Evolutionary conservation across 2,113 vertebrate genomes (phyloP).

Genomic region (Macaca nemestrina): DNA sequence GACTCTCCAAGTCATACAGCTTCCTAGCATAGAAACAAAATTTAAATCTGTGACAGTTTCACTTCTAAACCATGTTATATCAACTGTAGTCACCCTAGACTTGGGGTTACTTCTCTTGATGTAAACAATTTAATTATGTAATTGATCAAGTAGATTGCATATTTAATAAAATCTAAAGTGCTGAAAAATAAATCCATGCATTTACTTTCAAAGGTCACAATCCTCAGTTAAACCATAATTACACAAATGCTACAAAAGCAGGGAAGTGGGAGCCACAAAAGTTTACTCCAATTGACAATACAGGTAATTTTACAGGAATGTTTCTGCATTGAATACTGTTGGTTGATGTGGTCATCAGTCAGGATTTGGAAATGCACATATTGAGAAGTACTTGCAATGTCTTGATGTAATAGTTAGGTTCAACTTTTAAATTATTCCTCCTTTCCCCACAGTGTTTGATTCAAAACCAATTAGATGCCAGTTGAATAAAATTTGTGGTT

Average conservation of each 20-base stretch:
- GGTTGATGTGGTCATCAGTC: no score
- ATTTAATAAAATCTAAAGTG: neutral
- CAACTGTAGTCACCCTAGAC: neutral
- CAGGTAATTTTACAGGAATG: neutral
- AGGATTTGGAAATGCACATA: neutral
- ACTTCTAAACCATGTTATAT: neutral
- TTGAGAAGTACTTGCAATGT: neutral
- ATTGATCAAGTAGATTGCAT: neutral
- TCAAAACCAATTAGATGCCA: neutral
- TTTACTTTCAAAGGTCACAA: no score
- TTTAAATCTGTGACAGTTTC: neutral
- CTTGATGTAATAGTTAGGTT: neutral
- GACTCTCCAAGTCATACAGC: neutral
- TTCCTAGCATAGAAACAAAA: neutral
- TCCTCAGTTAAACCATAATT: neutral
- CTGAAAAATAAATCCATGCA: neutral
- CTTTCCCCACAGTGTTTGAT: neutral
- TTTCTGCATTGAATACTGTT: neutral
- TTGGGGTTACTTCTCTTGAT: neutral
- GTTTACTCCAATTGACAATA: neutral
- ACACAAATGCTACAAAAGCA: no score
- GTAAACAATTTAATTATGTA: neutral
- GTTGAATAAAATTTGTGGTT: neutral
- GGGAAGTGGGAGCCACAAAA: neutral
- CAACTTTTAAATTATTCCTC: neutral